phyloP scores from a whole-genome alignment of 2,888 invertebrate species.

The Xanthorhoe spadicearia region DNA sequence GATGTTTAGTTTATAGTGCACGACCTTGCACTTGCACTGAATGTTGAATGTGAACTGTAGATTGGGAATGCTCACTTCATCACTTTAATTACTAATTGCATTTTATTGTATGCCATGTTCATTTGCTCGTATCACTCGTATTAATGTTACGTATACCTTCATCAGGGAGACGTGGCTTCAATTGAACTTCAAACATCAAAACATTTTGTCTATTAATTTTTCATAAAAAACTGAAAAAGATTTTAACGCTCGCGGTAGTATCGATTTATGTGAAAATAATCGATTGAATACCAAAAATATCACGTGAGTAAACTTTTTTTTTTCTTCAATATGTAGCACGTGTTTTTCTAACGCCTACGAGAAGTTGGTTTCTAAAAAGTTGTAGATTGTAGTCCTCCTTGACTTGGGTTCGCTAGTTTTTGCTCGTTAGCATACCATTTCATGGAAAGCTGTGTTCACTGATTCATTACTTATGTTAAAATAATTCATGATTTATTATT shows the following conservation, averaged over 20 bases:
- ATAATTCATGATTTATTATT: too few species aligned
- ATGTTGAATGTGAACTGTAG: conserved; percentile 82
- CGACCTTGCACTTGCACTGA: conserved; percentile 51
- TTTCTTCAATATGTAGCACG: background rate
- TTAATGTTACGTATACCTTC: conserved; percentile 5
- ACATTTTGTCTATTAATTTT: background rate
- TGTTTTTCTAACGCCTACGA: conserved; percentile 4
- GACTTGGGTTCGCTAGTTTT: conserved; percentile 22
- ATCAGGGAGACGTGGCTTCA: conserved; percentile 13
- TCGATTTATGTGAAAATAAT: too few species aligned
- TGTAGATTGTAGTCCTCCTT: conserved; percentile 28
- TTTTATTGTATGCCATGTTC: conserved; percentile 1
- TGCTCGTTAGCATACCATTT: conserved; percentile 15
- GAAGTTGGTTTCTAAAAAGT: conserved; percentile 10
- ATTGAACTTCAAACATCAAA: too few species aligned
- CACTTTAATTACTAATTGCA: conserved; percentile 13
- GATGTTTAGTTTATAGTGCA: conserved; percentile 55
- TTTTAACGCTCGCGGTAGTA: too few species aligned
- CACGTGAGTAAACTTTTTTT: too few species aligned
- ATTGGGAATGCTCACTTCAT: conserved; percentile 61
- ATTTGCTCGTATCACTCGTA: conserved; percentile 9
- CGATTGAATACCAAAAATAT: too few species aligned
- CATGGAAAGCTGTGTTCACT: conserved; percentile 6
- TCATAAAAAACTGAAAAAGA: background rate
- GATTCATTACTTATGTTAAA: background rate